Percentiles rank a stretch among this genome's conserved stretches.
These are phyloP conservation scores for Orcinus orca DNA, from an alignment of 2,113 vertebrate species.

Conservation along the genomic window DNA sequence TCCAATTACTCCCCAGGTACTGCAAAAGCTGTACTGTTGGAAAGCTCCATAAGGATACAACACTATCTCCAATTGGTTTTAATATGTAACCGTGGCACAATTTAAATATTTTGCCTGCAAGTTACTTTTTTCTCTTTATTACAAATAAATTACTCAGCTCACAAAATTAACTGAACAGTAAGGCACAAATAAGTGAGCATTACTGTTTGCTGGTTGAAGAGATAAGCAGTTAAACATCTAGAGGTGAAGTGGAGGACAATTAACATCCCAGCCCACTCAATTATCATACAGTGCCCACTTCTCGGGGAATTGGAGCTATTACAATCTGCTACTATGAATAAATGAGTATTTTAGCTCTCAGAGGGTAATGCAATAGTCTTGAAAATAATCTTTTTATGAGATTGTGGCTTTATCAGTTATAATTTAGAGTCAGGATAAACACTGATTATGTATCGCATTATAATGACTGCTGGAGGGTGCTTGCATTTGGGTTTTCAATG, in stretches of 20 bases:
- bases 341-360: constrained; percentile 79
- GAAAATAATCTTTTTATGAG: constrained; percentile 81
- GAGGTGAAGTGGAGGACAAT: constrained; percentile 84
- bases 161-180: constrained; percentile 71
- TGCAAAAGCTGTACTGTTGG: constrained; percentile 6
- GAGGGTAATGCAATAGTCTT: constrained; percentile 78
- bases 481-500: constrained; percentile 49
- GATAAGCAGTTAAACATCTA: constrained; percentile 81
- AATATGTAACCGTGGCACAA: constrained; percentile 42
- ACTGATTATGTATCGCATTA: constrained; percentile 59
- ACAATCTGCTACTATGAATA: constrained; percentile 76
- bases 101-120: constrained; percentile 59
- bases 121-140: constrained; percentile 63
- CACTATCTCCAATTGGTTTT: constrained; percentile 2
- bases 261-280: constrained; percentile 76
- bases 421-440: constrained; percentile 75
- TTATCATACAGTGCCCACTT: constrained; percentile 83
- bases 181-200: constrained; percentile 75
- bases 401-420: constrained; percentile 79
- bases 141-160: constrained; percentile 71
- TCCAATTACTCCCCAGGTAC: not conserved
- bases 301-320: constrained; percentile 80
- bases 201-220: constrained; percentile 80
- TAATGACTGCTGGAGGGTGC: constrained; percentile 63
- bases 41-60: constrained; percentile 27